These are phyloP conservation scores for Girardia tigrina DNA, from an alignment of 2,888 invertebrate species.

Conservation along the genomic window DNA sequence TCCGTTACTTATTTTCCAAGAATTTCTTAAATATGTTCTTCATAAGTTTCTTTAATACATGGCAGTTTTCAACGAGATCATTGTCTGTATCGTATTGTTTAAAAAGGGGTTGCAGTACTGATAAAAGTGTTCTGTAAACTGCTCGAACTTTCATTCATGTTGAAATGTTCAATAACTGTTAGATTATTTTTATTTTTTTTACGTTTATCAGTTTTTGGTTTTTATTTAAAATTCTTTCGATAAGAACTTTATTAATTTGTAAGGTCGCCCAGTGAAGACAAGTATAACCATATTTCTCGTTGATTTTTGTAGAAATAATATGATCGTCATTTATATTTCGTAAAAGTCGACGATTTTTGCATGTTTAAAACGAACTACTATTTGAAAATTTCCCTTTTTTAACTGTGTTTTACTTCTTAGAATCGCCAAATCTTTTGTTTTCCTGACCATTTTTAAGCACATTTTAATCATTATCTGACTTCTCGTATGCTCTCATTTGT, in stretches of 20 bases:
- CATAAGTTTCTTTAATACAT: too few relatives aligned
- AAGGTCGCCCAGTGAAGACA: slow-evolving; percentile 16
- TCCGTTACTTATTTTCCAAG: too few relatives aligned
- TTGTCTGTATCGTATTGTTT: too few relatives aligned
- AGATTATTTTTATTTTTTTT: background rate
- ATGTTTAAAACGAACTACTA: background rate
- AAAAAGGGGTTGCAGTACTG: too few relatives aligned
- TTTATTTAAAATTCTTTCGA: background rate
- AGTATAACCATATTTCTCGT: background rate
- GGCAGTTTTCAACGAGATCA: too few relatives aligned
- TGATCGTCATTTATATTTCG: background rate
- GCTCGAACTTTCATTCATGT: slow-evolving; percentile 15
- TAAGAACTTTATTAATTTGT: background rate
- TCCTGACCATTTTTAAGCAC: too few relatives aligned
- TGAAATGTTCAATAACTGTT: background rate
- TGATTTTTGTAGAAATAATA: background rate
- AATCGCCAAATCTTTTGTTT: too few relatives aligned
- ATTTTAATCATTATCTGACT: too few relatives aligned
- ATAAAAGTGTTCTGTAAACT: too few relatives aligned
- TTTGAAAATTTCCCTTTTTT: background rate
- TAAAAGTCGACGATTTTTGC: background rate
- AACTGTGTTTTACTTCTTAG: background rate
- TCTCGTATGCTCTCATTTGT: too few relatives aligned
- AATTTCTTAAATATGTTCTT: too few relatives aligned
- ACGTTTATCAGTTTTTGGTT: background rate